A percentile compares a stretch with the other conserved stretches of the same genome.
phyloP scores from a whole-genome alignment of 35 echinoderm and acorn worm genomes.

The Acanthaster planci region DNA sequence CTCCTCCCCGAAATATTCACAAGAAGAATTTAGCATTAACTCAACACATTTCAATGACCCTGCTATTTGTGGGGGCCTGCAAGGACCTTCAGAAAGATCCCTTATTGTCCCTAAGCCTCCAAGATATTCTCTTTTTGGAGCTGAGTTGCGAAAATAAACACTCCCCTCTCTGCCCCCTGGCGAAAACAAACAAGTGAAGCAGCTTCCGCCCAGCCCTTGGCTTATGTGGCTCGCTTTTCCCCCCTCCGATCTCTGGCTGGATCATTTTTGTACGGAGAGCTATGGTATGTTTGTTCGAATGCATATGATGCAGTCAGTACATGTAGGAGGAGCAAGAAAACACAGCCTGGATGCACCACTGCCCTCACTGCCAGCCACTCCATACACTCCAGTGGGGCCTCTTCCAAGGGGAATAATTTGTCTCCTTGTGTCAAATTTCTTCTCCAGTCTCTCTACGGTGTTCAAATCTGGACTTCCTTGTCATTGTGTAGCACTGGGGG shows the following conservation, averaged over 20 bases:
- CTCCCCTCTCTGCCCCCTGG: neutral
- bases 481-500: no score
- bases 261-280: conserved; percentile 27
- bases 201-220: neutral
- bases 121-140: conserved; percentile 21
- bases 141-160: conserved; percentile 29
- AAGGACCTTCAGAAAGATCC: conserved; percentile 17
- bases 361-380: neutral
- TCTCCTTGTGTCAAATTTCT: no score
- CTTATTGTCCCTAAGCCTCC: neutral
- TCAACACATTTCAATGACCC: conserved; percentile 24
- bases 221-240: neutral
- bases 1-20: neutral
- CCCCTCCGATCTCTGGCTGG: neutral
- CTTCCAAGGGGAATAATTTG: no score
- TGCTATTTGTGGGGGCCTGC: conserved; percentile 17
- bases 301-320: neutral
- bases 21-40: conserved; percentile 16
- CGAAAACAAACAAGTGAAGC: conserved; percentile 3
- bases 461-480: no score
- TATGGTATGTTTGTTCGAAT: no score
- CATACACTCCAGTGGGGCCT: no score
- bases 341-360: neutral
- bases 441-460: no score
- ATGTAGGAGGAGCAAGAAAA: neutral